These are phyloP conservation scores for Labrus mixtus DNA, from an alignment of 2,113 vertebrate species.

Conservation along the genomic window DNA sequence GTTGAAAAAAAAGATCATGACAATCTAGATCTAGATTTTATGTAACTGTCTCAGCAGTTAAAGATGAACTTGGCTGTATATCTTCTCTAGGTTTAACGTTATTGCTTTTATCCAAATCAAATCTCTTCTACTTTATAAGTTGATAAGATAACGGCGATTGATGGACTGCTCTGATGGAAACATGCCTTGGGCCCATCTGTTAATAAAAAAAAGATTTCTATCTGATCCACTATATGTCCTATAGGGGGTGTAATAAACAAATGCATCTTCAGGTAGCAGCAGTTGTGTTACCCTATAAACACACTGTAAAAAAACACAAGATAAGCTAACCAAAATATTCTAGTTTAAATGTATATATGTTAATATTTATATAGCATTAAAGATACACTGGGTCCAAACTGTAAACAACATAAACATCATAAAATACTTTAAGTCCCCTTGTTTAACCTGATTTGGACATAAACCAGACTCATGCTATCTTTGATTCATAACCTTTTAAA, in stretches of 20 bases:
- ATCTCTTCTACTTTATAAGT: constrained; percentile 64
- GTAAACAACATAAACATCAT: too few relatives aligned
- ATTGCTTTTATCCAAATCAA: constrained; percentile 49
- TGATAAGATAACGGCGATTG: constrained; percentile 45
- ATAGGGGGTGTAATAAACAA: not conserved
- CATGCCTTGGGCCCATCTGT: constrained; percentile 17
- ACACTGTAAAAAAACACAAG: too few relatives aligned
- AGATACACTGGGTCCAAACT: too few relatives aligned
- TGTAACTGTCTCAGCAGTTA: constrained; percentile 12
- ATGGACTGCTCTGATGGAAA: constrained; percentile 38
- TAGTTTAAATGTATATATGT: too few relatives aligned
- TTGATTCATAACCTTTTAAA: too few relatives aligned
- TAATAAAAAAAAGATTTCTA: constrained; percentile 24
- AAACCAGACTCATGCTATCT: too few relatives aligned
- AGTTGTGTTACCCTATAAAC: not conserved
- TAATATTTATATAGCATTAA: too few relatives aligned
- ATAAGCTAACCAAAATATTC: too few relatives aligned
- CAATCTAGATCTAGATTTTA: too few relatives aligned
- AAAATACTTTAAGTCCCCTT: too few relatives aligned
- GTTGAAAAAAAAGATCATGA: too few relatives aligned
- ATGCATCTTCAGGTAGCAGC: not conserved
- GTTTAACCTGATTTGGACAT: too few relatives aligned
- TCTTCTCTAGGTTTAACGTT: not conserved
- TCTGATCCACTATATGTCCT: constrained; percentile 17
- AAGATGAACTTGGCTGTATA: not conserved